These are phyloP conservation scores for Panopea generosa DNA, from an alignment of 2,888 invertebrate species.

Conservation along the genomic window DNA sequence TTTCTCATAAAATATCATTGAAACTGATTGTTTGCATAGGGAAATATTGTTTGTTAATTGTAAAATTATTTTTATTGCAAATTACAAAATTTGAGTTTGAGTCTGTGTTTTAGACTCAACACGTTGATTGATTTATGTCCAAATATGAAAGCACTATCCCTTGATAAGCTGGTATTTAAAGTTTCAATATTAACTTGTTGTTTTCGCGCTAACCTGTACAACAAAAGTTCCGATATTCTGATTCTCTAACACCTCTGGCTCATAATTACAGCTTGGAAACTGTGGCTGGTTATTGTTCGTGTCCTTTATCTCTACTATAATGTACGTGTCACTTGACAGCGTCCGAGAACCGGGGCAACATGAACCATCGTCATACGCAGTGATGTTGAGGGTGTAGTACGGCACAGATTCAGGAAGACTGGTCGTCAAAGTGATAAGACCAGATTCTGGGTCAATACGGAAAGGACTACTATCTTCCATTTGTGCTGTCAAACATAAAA, in stretches of 20 bases:
- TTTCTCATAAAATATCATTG: too few species aligned
- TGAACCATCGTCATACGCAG: conserved; percentile 98
- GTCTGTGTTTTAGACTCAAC: too few species aligned
- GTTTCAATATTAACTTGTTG: too few species aligned
- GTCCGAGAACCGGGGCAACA: conserved; percentile 95
- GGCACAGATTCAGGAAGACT: conserved; percentile 73
- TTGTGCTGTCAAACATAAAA: conserved; percentile 50
- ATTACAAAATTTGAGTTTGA: too few species aligned
- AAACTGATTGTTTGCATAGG: too few species aligned
- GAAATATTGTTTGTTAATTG: too few species aligned
- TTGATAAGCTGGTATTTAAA: too few species aligned
- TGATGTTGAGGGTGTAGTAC: conserved; percentile 97
- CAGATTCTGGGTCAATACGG: conserved; percentile 82
- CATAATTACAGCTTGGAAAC: conserved; percentile 97
- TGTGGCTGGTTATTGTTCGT: conserved; percentile 99
- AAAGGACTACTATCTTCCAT: conserved; percentile 73
- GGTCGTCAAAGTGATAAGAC: conserved; percentile 80
- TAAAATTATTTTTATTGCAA: too few species aligned
- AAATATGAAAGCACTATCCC: too few species aligned
- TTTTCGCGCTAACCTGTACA: conserved; percentile 65
- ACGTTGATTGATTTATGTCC: too few species aligned
- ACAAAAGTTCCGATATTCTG: conserved; percentile 67
- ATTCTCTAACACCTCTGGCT: conserved; percentile 86
- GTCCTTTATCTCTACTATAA: conserved; percentile 98
- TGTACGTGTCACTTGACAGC: conserved; percentile 97